These are phyloP conservation scores for Thamnaconus septentrionalis DNA, from an alignment of 2,113 vertebrate species.

Conservation along the genomic window DNA sequence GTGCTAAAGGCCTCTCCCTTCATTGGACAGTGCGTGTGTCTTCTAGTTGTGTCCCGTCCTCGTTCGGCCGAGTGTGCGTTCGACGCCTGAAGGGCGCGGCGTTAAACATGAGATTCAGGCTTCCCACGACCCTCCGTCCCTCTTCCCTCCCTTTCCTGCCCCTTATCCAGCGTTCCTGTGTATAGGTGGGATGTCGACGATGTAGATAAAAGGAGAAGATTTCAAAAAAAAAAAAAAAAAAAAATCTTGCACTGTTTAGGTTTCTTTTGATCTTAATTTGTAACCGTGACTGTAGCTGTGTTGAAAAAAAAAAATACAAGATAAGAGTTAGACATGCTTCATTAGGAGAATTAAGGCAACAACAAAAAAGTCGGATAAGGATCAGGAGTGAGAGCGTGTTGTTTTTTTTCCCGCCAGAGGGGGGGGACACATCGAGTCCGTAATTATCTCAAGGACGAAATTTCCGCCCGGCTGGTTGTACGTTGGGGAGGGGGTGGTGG, in stretches of 20 bases:
- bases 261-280: slow-evolving; percentile 70
- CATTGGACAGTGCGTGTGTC: slow-evolving; percentile 59
- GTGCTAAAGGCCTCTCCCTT: slow-evolving; percentile 56
- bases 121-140: slow-evolving; percentile 13
- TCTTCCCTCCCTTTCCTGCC: slow-evolving; percentile 7
- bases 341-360: slow-evolving; percentile 51
- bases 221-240: no score
- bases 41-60: slow-evolving; percentile 59
- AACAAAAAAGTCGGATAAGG: slow-evolving; percentile 41
- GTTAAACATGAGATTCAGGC: slow-evolving; percentile 56
- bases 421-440: no score
- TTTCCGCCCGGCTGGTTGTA: no score
- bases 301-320: slow-evolving; percentile 44
- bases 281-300: slow-evolving; percentile 69
- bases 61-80: slow-evolving; percentile 48
- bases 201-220: slow-evolving; percentile 61
- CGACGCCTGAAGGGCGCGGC: slow-evolving; percentile 48
- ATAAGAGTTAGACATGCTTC: slow-evolving; percentile 64
- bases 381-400: slow-evolving; percentile 45
- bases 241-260: slow-evolving; percentile 66
- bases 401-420: slow-evolving; percentile 28
- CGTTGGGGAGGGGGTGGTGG: no score
- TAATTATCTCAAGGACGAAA: no score
- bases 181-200: slow-evolving; percentile 67
- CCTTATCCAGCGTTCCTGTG: slow-evolving; percentile 60